These are phyloP conservation scores for Phoebastria nigripes DNA, from an alignment of 2,797 vertebrate genomes.

Conservation along the genomic window DNA sequence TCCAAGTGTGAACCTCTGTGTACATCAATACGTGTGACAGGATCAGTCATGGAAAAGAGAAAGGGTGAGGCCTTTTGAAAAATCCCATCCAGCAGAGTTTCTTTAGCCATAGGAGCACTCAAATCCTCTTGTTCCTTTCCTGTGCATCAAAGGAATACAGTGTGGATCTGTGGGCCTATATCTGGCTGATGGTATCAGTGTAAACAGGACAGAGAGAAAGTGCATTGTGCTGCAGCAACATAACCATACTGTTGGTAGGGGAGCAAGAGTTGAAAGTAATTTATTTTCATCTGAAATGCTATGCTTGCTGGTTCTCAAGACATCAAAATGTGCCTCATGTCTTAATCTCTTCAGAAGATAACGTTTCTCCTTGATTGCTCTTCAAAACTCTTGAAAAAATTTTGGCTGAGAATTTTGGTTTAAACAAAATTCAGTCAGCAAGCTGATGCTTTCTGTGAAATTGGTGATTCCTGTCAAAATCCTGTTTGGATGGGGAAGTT, in stretches of 20 bases:
- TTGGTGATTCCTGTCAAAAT: not conserved
- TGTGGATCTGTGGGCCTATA: not conserved
- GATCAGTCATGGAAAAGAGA: not conserved
- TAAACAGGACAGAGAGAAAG: not conserved
- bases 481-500: not conserved
- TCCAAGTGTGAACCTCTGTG: not conserved
- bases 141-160: not conserved
- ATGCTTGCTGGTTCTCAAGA: not conserved
- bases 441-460: not conserved
- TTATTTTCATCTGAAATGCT: not conserved
- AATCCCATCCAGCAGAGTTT: not conserved
- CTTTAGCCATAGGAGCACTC: not conserved
- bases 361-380: not conserved
- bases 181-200: not conserved
- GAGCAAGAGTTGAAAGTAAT: not conserved
- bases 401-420: not conserved
- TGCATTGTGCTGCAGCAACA: not conserved
- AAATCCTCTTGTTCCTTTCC: not conserved
- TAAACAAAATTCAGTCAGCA: not conserved
- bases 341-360: not conserved
- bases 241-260: not conserved
- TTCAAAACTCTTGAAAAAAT: not conserved
- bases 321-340: not conserved
- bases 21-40: not conserved
- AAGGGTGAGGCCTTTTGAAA: not conserved